Evolutionary conservation across 1,140 invertebrate genomes (phyloP).

Genomic region (Drosophila murphyi): DNA sequence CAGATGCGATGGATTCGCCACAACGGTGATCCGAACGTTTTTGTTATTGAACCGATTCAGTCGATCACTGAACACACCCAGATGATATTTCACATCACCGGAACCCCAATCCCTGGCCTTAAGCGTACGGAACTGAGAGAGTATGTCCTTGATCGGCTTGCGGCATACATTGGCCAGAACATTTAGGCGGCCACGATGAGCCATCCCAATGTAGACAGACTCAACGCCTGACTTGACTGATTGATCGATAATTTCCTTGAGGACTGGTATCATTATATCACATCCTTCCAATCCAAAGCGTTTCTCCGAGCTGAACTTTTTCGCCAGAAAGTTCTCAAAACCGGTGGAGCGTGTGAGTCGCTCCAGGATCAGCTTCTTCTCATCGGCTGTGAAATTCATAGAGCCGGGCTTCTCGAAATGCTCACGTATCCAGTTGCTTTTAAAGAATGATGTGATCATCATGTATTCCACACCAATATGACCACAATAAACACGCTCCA

Average conservation of each 20-base stretch:
- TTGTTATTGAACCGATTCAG: constrained; percentile 92
- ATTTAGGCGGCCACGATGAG: constrained; percentile 96
- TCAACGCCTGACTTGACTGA: constrained; percentile 92
- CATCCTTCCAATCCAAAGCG: constrained; percentile 96
- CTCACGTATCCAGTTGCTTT: constrained; percentile 92
- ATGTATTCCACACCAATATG: constrained; percentile 94
- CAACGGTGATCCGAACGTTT: constrained; percentile 91
- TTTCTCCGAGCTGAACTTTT: constrained; percentile 96
- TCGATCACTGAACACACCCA: constrained; percentile 93
- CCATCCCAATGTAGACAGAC: constrained; percentile 95
- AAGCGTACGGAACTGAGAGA: constrained; percentile 93
- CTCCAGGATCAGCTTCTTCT: constrained; percentile 63
- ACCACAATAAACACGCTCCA: constrained; percentile 90
- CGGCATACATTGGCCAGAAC: constrained; percentile 95
- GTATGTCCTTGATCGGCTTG: constrained; percentile 93
- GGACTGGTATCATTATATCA: constrained; percentile 94
- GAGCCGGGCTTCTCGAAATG: constrained; percentile 90
- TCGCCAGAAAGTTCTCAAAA: constrained; percentile 94
- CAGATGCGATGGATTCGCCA: constrained; percentile 96
- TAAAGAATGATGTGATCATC: constrained; percentile 92
- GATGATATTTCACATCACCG: constrained; percentile 98
- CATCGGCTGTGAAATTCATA: constrained; percentile 32
- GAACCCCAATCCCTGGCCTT: constrained; percentile 91
- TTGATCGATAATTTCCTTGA: constrained; percentile 95
- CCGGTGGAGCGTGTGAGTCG: constrained; percentile 61